These are phyloP conservation scores for Gandaritis pyraliata DNA, from an alignment of 2,888 invertebrate genomes.

Conservation along the genomic window DNA sequence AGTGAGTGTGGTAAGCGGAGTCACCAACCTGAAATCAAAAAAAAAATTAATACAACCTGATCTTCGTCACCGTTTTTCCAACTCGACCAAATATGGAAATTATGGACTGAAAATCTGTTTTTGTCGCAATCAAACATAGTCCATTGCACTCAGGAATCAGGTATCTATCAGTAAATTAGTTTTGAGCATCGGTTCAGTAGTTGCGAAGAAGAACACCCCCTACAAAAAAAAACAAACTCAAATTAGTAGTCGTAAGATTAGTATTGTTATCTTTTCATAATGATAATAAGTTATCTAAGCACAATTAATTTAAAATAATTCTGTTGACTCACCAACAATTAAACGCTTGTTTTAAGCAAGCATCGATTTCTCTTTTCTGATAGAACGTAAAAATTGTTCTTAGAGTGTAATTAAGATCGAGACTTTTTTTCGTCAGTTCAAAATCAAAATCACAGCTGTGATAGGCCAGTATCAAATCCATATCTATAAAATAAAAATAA, in stretches of 20 bases:
- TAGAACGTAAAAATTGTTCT: slow-evolving; percentile 88
- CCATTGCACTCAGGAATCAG: too few relatives aligned
- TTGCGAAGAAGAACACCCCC: too few relatives aligned
- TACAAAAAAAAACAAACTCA: too few relatives aligned
- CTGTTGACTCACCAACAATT: slow-evolving; percentile 62
- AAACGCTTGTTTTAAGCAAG: slow-evolving; percentile 58
- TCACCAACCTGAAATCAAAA: slow-evolving; percentile 57
- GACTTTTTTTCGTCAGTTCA: slow-evolving; percentile 86
- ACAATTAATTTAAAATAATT: not conserved
- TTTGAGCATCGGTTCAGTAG: too few relatives aligned
- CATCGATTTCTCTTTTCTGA: slow-evolving; percentile 72
- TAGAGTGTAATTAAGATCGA: slow-evolving; percentile 88
- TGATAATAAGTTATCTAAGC: not conserved
- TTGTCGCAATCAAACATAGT: too few relatives aligned
- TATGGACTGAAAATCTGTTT: too few relatives aligned
- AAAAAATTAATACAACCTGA: not conserved
- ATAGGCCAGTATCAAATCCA: slow-evolving; percentile 86
- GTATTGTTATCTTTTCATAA: not conserved
- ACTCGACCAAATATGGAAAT: too few relatives aligned
- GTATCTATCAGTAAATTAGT: too few relatives aligned
- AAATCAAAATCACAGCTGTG: slow-evolving; percentile 87
- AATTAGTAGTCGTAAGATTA: too few relatives aligned
- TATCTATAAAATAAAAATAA: slow-evolving; percentile 59
- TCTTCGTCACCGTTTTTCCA: too few relatives aligned
- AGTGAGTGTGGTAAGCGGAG: slow-evolving; percentile 53